These are phyloP conservation scores for Ditula angustiorana DNA, from an alignment of 2,888 invertebrate species.

Conservation along the genomic window DNA sequence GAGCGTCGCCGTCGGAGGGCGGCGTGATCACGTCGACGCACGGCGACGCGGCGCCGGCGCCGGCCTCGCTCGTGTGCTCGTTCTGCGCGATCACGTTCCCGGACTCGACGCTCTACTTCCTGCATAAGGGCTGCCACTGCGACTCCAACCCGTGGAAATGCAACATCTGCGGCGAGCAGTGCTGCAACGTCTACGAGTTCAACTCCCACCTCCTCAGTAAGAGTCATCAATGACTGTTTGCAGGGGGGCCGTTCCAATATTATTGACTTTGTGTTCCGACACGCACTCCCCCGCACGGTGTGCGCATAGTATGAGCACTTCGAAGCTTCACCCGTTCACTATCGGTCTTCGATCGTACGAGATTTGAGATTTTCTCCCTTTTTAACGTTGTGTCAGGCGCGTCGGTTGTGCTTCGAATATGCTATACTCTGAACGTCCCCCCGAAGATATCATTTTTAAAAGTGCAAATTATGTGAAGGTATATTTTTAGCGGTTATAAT, in stretches of 20 bases:
- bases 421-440: slow-evolving; percentile 82
- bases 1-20: slow-evolving; percentile 80
- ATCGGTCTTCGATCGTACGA: slow-evolving; percentile 1
- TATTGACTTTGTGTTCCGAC: slow-evolving; percentile 65
- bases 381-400: slow-evolving; percentile 1
- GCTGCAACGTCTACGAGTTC: slow-evolving; percentile 98
- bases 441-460: slow-evolving; percentile 76
- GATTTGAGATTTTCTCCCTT: background rate
- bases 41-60: slow-evolving; percentile 84
- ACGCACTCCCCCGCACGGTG: slow-evolving; percentile 65
- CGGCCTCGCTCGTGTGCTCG: slow-evolving; percentile 90
- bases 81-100: slow-evolving; percentile 98
- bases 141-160: slow-evolving; percentile 98
- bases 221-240: slow-evolving; percentile 92
- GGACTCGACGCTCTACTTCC: slow-evolving; percentile 97
- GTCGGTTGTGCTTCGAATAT: slow-evolving; percentile 72
- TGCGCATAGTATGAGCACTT: slow-evolving; percentile 74
- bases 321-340: slow-evolving; percentile 65
- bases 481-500: slow-evolving; percentile 72
- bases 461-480: slow-evolving; percentile 81
- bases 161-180: slow-evolving; percentile 98
- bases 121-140: slow-evolving; percentile 99
- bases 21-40: slow-evolving; percentile 90
- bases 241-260: slow-evolving; percentile 78
- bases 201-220: slow-evolving; percentile 97